Evolutionary conservation across 2,797 vertebrate genomes (phyloP).

Genomic region (Naso thynnoides): DNA sequence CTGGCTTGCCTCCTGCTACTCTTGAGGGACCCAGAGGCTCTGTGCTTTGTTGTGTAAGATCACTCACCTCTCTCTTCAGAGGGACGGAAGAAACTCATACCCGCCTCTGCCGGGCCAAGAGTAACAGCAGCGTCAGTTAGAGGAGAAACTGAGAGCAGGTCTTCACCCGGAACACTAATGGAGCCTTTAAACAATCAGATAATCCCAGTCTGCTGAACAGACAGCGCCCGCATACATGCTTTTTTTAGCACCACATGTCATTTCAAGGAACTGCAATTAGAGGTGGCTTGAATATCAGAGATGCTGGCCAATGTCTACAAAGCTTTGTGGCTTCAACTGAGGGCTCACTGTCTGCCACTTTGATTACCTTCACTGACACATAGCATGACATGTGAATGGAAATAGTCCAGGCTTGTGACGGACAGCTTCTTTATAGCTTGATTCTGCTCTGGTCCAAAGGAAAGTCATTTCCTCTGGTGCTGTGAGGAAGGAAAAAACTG

Average conservation of each 20-base stretch:
- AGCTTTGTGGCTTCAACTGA: constrained; percentile 21
- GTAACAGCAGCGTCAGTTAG: constrained; percentile 71
- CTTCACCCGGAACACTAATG: constrained; percentile 56
- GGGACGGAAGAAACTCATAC: constrained; percentile 57
- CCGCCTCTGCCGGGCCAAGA: constrained; percentile 65
- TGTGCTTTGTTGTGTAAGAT: constrained; percentile 56
- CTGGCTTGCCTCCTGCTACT: constrained; percentile 26
- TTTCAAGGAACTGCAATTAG: constrained; percentile 46
- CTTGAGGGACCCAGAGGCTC: constrained; percentile 42
- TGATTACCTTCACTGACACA: constrained; percentile 43
- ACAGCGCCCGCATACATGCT: constrained; percentile 35
- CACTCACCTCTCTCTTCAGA: constrained; percentile 58
- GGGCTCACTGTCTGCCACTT: constrained; percentile 26
- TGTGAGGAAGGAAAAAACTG: constrained; percentile 71
- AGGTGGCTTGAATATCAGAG: constrained; percentile 46
- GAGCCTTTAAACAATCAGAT: constrained; percentile 71
- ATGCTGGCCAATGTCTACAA: constrained; percentile 25
- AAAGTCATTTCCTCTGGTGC: constrained; percentile 67
- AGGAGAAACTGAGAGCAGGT: constrained; percentile 51
- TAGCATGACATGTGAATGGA: constrained; percentile 38
- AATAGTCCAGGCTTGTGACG: constrained; percentile 38
- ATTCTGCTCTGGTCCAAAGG: constrained; percentile 63
- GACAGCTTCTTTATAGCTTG: constrained; percentile 39
- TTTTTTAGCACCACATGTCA: constrained; percentile 17
- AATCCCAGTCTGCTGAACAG: constrained; percentile 58